Percentiles rank a stretch among this genome's conserved stretches.
These are phyloP conservation scores for Lethocerus indicus DNA, from an alignment of 1,140 invertebrate species.

Conservation along the genomic window DNA sequence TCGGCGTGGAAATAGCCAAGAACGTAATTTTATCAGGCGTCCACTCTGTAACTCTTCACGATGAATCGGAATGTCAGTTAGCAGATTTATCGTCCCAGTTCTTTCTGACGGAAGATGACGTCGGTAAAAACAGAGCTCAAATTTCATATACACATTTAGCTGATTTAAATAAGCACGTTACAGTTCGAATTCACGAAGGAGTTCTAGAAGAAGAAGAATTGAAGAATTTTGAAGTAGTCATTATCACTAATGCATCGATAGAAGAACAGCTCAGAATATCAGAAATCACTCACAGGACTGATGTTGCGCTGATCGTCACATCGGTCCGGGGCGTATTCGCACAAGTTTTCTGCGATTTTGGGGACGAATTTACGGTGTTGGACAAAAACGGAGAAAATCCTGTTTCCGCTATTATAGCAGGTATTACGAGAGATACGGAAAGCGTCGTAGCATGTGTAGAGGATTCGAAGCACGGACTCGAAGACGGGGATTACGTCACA, in stretches of 20 bases:
- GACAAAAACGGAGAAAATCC: constrained; percentile 84
- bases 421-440: constrained; percentile 60
- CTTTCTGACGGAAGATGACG: constrained; percentile 65
- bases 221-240: constrained; percentile 72
- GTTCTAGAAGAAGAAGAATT: constrained; percentile 60
- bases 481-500: constrained; percentile 89
- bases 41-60: constrained; percentile 92
- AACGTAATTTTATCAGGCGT: constrained; percentile 96
- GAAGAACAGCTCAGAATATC: constrained; percentile 65
- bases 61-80: constrained; percentile 41
- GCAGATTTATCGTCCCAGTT: constrained; percentile 70
- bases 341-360: constrained; percentile 93
- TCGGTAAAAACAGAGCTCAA: constrained; percentile 79
- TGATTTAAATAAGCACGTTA: constrained; percentile 90
- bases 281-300: constrained; percentile 60
- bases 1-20: constrained; percentile 95
- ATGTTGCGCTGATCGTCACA: constrained; percentile 77
- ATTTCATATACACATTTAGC: constrained; percentile 60
- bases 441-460: constrained; percentile 80
- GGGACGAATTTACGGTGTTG: constrained; percentile 64
- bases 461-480: constrained; percentile 79
- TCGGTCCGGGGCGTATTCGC: constrained; percentile 85
- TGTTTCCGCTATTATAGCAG: constrained; percentile 72
- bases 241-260: constrained; percentile 61
- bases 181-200: constrained; percentile 53